phyloP scores from a whole-genome alignment of 2,113 vertebrate species.

The Todiramphus chloris region DNA sequence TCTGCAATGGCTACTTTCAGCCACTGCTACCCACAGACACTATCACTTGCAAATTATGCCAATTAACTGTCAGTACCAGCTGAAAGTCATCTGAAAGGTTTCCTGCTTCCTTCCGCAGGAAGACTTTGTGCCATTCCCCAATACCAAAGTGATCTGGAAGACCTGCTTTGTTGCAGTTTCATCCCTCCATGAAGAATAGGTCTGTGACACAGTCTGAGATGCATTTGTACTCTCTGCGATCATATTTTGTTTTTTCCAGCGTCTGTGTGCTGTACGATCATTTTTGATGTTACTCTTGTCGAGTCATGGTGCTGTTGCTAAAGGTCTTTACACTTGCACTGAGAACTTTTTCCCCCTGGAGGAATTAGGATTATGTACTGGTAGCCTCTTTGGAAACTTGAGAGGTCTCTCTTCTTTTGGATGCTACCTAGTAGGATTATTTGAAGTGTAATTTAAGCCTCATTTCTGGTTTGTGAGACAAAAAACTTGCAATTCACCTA shows the following conservation, averaged over 20 bases:
- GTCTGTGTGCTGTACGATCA: background rate
- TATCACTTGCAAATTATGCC: background rate
- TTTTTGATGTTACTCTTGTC: background rate
- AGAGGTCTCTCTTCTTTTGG: background rate
- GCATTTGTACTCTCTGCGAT: background rate
- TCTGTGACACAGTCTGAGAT: background rate
- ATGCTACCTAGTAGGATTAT: background rate
- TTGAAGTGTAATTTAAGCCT: background rate
- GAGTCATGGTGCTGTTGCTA: background rate
- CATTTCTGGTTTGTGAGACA: background rate
- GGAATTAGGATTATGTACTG: background rate
- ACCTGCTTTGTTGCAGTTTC: background rate
- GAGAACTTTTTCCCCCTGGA: background rate
- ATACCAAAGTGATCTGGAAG: background rate
- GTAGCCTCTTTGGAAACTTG: background rate
- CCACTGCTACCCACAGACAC: background rate
- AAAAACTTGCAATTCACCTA: background rate
- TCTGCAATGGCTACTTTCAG: background rate
- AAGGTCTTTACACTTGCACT: background rate
- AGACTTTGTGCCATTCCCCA: background rate
- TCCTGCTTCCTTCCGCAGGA: background rate
- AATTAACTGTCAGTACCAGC: background rate
- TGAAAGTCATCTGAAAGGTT: background rate
- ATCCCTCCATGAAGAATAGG: background rate
- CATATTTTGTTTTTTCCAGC: background rate